These are phyloP conservation scores for Xyrauchen texanus DNA, from an alignment of 2,113 vertebrate genomes.

Conservation along the genomic window DNA sequence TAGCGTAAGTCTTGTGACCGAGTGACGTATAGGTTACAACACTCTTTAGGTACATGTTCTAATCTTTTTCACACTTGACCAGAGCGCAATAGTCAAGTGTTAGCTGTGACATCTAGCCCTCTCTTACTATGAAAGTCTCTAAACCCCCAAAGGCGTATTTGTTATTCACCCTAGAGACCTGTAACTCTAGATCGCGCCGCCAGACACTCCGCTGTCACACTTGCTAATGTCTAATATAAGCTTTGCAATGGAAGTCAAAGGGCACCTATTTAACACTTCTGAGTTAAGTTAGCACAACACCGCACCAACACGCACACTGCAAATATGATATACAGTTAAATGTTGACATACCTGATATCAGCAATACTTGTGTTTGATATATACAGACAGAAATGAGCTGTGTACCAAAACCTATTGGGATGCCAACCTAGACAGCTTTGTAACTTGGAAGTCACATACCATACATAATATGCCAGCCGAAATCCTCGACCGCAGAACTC, in stretches of 20 bases:
- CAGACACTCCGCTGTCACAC: slow-evolving; percentile 8
- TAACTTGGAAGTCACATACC: too few relatives aligned
- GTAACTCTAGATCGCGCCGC: slow-evolving; percentile 24
- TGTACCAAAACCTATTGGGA: background rate
- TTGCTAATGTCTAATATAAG: slow-evolving; percentile 35
- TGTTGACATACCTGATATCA: slow-evolving; percentile 62
- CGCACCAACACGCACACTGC: slow-evolving; percentile 42
- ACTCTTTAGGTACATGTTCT: background rate
- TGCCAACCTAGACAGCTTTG: background rate
- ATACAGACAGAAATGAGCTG: background rate
- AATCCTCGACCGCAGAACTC: too few relatives aligned
- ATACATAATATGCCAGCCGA: too few relatives aligned
- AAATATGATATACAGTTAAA: slow-evolving; percentile 64
- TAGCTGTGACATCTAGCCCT: background rate
- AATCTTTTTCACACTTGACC: slow-evolving; percentile 25
- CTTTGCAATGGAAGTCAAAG: slow-evolving; percentile 37
- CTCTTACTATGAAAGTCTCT: background rate
- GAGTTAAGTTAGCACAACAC: slow-evolving; percentile 65
- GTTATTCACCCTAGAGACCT: slow-evolving; percentile 14
- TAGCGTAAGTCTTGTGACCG: too few relatives aligned
- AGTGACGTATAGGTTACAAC: too few relatives aligned
- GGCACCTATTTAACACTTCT: slow-evolving; percentile 60
- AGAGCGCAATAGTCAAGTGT: slow-evolving; percentile 16
- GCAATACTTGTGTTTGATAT: slow-evolving; percentile 50
- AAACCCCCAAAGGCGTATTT: slow-evolving; percentile 42